Evolutionary conservation across 2,888 invertebrate genomes (phyloP).

Genomic region (Megamerina dolium): DNA sequence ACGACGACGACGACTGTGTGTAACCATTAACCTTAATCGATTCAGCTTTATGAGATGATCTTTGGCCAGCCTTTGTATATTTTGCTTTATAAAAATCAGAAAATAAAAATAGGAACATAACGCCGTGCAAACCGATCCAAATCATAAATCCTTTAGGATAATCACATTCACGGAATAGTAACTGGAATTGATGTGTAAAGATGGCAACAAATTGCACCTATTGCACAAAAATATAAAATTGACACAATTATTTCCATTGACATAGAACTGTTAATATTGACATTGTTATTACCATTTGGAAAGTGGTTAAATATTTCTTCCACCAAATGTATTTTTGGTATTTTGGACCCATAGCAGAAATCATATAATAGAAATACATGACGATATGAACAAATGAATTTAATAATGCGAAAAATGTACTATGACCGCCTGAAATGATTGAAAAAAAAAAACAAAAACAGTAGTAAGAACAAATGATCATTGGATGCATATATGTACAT

Average conservation of each 20-base stretch:
- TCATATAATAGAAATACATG: conserved; percentile 97
- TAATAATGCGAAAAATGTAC: conserved; percentile 90
- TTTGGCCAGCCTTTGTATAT: conserved; percentile 53
- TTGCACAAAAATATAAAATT: neutral
- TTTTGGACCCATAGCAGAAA: conserved; percentile 87
- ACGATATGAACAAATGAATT: conserved; percentile 94
- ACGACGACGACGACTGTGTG: too few relatives aligned
- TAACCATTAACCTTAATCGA: conserved; percentile 31
- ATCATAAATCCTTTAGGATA: conserved; percentile 87
- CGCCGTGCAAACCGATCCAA: conserved; percentile 92
- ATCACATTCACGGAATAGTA: conserved; percentile 83
- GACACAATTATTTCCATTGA: too few relatives aligned
- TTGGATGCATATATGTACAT: too few relatives aligned
- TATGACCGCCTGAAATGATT: conserved; percentile 74
- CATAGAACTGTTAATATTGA: too few relatives aligned
- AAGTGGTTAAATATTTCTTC: conserved; percentile 91
- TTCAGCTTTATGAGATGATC: conserved; percentile 24
- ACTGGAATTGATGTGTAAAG: conserved; percentile 85
- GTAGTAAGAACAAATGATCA: too few relatives aligned
- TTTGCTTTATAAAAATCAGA: conserved; percentile 88
- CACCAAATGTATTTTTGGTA: conserved; percentile 96
- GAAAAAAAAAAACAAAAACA: conserved; percentile 1
- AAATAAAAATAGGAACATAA: conserved; percentile 90
- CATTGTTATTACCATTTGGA: conserved; percentile 98
- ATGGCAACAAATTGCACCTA: conserved; percentile 90